Base-by-base conservation (phyloP, 2,113 vertebrate genomes). In the Ondatra zibethicus region DNA sequence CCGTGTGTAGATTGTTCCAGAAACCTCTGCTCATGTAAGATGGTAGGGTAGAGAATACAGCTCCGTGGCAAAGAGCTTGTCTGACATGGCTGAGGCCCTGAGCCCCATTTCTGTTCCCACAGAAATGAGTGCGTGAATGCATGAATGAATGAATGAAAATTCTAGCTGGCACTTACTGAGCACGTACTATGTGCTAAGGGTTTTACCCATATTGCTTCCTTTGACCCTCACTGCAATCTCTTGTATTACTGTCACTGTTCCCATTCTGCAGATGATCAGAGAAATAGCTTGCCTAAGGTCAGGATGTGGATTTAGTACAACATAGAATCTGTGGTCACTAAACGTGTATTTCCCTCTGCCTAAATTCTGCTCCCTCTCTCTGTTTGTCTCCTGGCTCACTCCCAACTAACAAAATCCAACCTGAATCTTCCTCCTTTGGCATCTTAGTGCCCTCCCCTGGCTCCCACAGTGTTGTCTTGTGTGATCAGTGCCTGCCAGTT, bases 191-290 rank as follows among this genome's bases (percentile, higher is more conserved):
- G 47, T 50, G n/a, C 76, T 47, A n/a, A 87, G 21, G 63, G 47
- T 45, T 85, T 55, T 36, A 33, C 31, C 52, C 1, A 2, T 55
- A 11, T 81, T 88, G 13, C 42, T 50, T 52, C 55, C 66, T n/a
- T 90, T 39, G 27, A 39, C 90, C 39, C 45, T 72, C 52, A 45
- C 7, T 19, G n/a, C 12, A 42, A 29, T 88, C 31, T 77, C 23
- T 0, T 13, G 4, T 63, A n/a, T 63, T 55, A 19, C 39, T 82
- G 4, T 66, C n/a, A 52, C 73, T 63, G n/a, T 47, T 39, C 36
- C 82, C 66, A 66, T 94, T 92, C 95, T 87, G 80, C 47, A 70
- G 89, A 80, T 52, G 75, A 45, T 65, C 73, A 75, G 36, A 70
- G 63, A 82, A 78, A 95, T 91, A 66, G 19, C 6, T 78, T 85